Evolutionary conservation across 2,888 invertebrate genomes (phyloP).

Genomic region (Nezara viridula): DNA sequence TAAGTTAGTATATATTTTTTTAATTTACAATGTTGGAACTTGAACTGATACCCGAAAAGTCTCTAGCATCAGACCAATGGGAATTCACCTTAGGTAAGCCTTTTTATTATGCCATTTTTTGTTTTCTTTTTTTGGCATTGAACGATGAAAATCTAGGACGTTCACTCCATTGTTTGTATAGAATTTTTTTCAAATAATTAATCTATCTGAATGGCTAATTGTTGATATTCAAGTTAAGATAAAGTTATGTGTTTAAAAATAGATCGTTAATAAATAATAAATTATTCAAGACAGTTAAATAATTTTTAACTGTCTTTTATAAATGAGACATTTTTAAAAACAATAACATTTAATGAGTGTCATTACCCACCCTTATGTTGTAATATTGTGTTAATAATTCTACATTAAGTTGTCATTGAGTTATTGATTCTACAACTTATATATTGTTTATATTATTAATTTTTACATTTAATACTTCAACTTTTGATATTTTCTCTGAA

Average conservation of each 20-base stretch:
- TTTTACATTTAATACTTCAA: not conserved
- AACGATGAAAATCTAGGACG: slow-evolving; percentile 45
- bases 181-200: not conserved
- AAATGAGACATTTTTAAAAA: not conserved
- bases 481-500: not conserved
- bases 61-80: slow-evolving; percentile 97
- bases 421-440: not conserved
- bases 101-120: slow-evolving; percentile 64
- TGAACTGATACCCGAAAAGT: slow-evolving; percentile 95
- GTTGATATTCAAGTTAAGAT: not conserved
- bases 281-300: not conserved
- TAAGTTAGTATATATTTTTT: slow-evolving; percentile 56
- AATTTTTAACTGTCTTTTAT: not conserved
- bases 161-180: slow-evolving; percentile 47
- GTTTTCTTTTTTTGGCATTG: slow-evolving; percentile 57
- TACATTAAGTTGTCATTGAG: not conserved
- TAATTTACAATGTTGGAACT: slow-evolving; percentile 86
- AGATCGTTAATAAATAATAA: not conserved
- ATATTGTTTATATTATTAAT: not conserved
- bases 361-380: not conserved
- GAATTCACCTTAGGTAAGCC: slow-evolving; percentile 94
- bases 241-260: not conserved
- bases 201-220: not conserved
- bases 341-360: not conserved
- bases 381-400: not conserved